Percentiles rank a stretch among this genome's conserved stretches.
These are phyloP conservation scores for Eristalis arbustorum DNA, from an alignment of 2,888 invertebrate species.

Conservation along the genomic window DNA sequence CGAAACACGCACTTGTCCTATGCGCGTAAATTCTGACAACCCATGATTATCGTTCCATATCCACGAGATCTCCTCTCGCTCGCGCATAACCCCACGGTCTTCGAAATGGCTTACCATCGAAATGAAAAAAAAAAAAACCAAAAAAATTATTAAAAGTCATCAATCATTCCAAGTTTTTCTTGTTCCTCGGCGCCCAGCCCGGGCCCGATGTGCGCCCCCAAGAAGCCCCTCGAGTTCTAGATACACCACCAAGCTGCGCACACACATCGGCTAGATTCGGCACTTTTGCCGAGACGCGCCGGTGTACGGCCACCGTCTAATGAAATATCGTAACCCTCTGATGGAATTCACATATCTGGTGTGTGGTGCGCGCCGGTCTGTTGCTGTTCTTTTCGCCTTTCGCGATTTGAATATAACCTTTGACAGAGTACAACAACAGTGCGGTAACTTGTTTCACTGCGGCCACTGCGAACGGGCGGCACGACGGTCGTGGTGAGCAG, in stretches of 20 bases:
- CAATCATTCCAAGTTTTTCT: constrained; percentile 66
- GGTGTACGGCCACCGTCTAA: constrained; percentile 6
- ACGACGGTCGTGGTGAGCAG: constrained; percentile 42
- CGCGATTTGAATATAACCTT: constrained; percentile 70
- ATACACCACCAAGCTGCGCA: constrained; percentile 14
- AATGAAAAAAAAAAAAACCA: not conserved
- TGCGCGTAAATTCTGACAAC: constrained; percentile 66
- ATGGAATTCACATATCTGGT: not conserved
- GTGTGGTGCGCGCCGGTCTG: not conserved
- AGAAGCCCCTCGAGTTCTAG: constrained; percentile 41
- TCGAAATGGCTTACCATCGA: not conserved
- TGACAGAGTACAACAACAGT: constrained; percentile 57
- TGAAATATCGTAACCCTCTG: constrained; percentile 51
- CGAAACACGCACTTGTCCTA: constrained; percentile 66
- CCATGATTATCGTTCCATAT: constrained; percentile 68
- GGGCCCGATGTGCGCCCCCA: not conserved
- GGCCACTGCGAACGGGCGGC: not conserved
- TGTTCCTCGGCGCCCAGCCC: constrained; percentile 27
- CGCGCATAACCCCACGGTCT: not conserved
- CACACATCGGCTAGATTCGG: not conserved
- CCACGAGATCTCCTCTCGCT: constrained; percentile 40
- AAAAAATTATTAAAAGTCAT: constrained; percentile 58
- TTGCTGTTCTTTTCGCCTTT: constrained; percentile 20
- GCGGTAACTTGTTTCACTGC: constrained; percentile 40
- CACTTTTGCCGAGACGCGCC: not conserved